Evolutionary conservation across 1,140 invertebrate species (phyloP), one percentile per base, ranked within the genome.

Genomic region (Ostrea edulis): DNA sequence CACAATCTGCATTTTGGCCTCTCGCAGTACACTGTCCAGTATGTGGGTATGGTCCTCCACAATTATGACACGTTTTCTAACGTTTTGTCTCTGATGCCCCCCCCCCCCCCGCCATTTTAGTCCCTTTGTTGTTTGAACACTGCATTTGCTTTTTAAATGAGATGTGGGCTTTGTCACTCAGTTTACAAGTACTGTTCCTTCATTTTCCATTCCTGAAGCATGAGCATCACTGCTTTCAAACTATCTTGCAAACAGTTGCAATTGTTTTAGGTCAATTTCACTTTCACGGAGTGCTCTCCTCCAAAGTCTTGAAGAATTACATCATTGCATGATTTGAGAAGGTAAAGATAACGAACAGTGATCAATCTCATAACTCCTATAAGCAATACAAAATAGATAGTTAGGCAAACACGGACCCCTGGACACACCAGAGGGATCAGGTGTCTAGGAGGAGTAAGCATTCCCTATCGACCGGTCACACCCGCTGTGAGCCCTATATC

Each of bases 321-420:
- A 89, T 22, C 65, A 58, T 86, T 90, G 90, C n/a, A 90, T 88
- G 53, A 89, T 89, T 88, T 91, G 90, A 3, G 58, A 84, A n/a
- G n/a, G n/a, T n/a, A n/a, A n/a, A n/a, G n/a, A n/a, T n/a, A n/a
- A n/a, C n/a, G n/a, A n/a, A n/a, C n/a, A n/a, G n/a, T n/a, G n/a
- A n/a, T n/a, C n/a, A n/a, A n/a, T n/a, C n/a, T n/a, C n/a, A n/a
- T n/a, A n/a, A n/a, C n/a, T n/a, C n/a, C n/a, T n/a, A n/a, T n/a
- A n/a, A n/a, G n/a, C n/a, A n/a, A n/a, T n/a, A n/a, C n/a, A n/a
- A n/a, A n/a, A n/a, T n/a, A n/a, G n/a, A n/a, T n/a, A n/a, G n/a
- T n/a, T n/a, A n/a, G n/a, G n/a, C n/a, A n/a, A n/a, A n/a, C n/a
- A n/a, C n/a, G n/a, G n/a, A n/a, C n/a, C n/a, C n/a, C n/a, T n/a